Percentiles rank a stretch among this genome's conserved stretches.
phyloP scores from a whole-genome alignment of 2,113 vertebrate species.

The Penelope pileata region DNA sequence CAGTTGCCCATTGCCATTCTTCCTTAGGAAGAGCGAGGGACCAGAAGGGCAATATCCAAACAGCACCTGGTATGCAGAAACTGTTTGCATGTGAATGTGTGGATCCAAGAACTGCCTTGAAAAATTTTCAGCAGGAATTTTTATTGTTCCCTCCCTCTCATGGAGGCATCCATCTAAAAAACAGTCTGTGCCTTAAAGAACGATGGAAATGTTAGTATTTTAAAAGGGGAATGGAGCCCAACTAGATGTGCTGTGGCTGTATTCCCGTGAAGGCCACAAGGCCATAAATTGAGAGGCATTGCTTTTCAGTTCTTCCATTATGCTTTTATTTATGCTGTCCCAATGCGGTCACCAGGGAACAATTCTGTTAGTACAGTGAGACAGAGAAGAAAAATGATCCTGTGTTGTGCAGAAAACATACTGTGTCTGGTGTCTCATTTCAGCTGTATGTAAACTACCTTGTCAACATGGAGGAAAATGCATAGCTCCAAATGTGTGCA shows the following conservation, averaged over 20 bases:
- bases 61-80: not conserved
- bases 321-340: conserved; percentile 52
- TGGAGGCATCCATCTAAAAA: conserved; percentile 1
- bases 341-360: not conserved
- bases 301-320: conserved; percentile 34
- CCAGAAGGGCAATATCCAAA: not conserved
- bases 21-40: not conserved
- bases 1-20: not conserved
- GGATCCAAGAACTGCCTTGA: not conserved
- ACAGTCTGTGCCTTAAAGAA: not conserved
- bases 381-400: conserved; percentile 4
- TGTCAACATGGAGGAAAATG: conserved; percentile 88
- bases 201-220: not conserved
- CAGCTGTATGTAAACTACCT: conserved; percentile 82
- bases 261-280: not conserved
- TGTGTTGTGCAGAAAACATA: not conserved
- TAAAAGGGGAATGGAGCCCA: not conserved
- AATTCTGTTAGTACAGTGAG: conserved; percentile 9
- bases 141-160: not conserved
- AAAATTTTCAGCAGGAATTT: not conserved
- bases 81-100: not conserved
- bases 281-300: conserved; percentile 30
- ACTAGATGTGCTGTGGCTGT: not conserved
- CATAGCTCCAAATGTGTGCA: conserved; percentile 82
- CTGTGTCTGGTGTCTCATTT: conserved; percentile 17